Evolutionary conservation across 2,113 vertebrate species (phyloP), one percentile per base, ranked within the genome.

Genomic region (Oncorhynchus masou): DNA sequence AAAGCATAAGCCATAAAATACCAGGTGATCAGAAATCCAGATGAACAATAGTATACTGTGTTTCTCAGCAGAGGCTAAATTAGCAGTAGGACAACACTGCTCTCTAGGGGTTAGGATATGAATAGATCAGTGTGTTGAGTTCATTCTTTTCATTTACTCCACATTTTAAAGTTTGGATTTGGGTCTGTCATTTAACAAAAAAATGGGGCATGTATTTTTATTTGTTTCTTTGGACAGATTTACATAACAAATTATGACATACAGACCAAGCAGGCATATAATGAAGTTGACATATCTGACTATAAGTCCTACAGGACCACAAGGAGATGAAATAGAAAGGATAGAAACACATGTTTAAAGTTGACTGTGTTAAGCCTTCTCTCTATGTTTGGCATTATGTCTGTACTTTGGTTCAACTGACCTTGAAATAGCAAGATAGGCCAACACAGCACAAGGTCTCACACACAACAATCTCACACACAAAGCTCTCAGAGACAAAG

Each of bases 1-100:
- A 88, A 91, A 87, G 87, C 86, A 89, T 84, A 86, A 84, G 57
- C 74, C 85, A 45, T 45, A 45, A 45, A 45, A 45, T 79, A 88
- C 81, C 85, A 76, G 81, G 87, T 20, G 9, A 68, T 54, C 74
- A 66, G 24, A 27, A 27, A 25, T 73, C 24, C 11, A 76, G 81
- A 88, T 80, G 79, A 88, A 84, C 78, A 86, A 78, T 84, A 77
- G 68, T 0, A 6, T 51, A 22, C 7, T 39, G 54, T 16, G 24
- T 64, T 64, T 9, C 51, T 22, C 49, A 27, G 60, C 67, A 39
- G 7, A 39, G 39, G 39, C 7, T 39, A 39, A 39, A 39, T 39
- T 39, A 39, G 34, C 34, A 39, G 25, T 83, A 73, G 76, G 68
- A 73, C 79, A 74, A 79, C 71, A 85, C 54, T 83, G 88, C 84